A percentile compares a stretch with the other conserved stretches of the same genome.
Evolutionary conservation across 2,888 invertebrate genomes (phyloP).

Genomic region (Spialia ferax): DNA sequence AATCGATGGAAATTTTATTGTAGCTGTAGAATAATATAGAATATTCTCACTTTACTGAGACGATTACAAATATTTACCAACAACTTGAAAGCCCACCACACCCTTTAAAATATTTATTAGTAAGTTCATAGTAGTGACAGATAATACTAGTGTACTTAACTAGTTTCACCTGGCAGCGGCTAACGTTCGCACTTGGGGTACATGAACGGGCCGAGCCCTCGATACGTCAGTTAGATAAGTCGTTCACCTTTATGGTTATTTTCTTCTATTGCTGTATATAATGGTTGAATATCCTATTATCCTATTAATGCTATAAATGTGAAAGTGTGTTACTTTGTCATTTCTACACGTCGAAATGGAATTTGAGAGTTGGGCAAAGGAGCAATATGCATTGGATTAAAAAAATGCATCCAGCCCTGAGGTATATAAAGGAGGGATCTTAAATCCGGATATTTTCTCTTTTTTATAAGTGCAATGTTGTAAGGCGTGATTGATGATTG

Average conservation of each 20-base stretch:
- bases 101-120: not conserved
- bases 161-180: conserved; percentile 20
- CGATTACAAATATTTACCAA: not conserved
- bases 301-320: not conserved
- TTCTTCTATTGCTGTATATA: conserved; percentile 8
- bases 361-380: no score
- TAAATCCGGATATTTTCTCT: no score
- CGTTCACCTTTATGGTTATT: conserved; percentile 42
- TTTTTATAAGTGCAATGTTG: no score
- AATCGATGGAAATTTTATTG: not conserved
- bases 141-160: conserved; percentile 11
- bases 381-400: no score
- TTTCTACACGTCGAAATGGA: no score
- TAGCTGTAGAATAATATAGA: not conserved
- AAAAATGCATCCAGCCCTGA: no score
- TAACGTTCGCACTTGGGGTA: conserved; percentile 19
- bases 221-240: conserved; percentile 44
- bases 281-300: not conserved
- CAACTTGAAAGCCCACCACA: not conserved
- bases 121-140: not conserved
- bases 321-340: no score
- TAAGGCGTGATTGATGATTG: no score
- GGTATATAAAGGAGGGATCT: no score
- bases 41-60: not conserved
- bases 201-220: conserved; percentile 24